Percentiles rank a stretch among this genome's conserved stretches.
Conservation (phyloP, 2,888 invertebrate species). For the Xylophagus ater region DNA sequence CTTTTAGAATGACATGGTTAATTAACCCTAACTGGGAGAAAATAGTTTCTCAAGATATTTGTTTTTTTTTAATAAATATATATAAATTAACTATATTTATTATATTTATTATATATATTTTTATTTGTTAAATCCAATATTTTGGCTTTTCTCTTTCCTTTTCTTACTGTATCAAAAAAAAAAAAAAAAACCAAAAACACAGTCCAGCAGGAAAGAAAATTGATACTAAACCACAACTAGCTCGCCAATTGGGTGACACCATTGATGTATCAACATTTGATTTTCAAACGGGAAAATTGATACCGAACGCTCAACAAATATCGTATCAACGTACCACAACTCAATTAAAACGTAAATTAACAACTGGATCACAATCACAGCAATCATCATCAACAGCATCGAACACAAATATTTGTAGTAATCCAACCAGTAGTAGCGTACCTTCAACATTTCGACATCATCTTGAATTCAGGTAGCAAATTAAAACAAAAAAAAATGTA, state of each 20-base stretch:
- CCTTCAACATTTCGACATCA: conserved; percentile 40
- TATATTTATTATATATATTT: no score
- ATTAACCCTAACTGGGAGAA: no score
- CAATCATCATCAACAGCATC: conserved; percentile 15
- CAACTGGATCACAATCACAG: conserved; percentile 42
- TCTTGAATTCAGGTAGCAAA: conserved; percentile 55
- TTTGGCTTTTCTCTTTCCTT: background rate
- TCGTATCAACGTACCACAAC: conserved; percentile 14
- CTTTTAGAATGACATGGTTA: no score
- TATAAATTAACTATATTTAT: no score
- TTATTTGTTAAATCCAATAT: no score
- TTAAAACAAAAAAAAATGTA: conserved; percentile 3
- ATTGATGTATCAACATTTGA: conserved; percentile 74
- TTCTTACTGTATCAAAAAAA: background rate
- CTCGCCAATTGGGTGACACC: conserved; percentile 62
- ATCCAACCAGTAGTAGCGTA: conserved; percentile 17
- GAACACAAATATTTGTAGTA: conserved; percentile 16
- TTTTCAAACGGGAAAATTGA: conserved; percentile 69
- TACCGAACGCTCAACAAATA: conserved; percentile 42
- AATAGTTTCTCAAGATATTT: no score
- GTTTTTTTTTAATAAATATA: no score
- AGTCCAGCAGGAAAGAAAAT: conserved; percentile 76
- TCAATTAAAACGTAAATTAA: conserved; percentile 23
- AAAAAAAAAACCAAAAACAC: conserved; percentile 25
- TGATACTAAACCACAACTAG: conserved; percentile 70